These are phyloP conservation scores for Xylota segnis DNA, from an alignment of 2,888 invertebrate species.

Conservation along the genomic window DNA sequence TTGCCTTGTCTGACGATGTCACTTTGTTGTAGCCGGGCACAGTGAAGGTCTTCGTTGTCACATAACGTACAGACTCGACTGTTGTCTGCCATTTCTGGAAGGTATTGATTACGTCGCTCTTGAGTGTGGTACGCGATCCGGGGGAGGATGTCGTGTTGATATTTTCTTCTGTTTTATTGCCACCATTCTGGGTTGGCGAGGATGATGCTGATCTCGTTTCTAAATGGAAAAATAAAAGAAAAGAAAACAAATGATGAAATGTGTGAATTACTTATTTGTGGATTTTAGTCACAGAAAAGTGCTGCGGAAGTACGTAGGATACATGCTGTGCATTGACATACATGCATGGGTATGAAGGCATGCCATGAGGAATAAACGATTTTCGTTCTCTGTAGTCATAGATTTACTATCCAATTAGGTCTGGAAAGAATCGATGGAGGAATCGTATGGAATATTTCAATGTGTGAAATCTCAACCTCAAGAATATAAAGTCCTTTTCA, in stretches of 20 bases:
- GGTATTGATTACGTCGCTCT: conserved; percentile 83
- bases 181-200: conserved; percentile 47
- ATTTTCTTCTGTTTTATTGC: conserved; percentile 55
- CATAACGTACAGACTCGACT: conserved; percentile 83
- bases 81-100: conserved; percentile 85
- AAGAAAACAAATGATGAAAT: neutral
- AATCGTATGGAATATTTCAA: no score
- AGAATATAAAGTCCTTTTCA: no score
- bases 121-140: conserved; percentile 78
- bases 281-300: conserved; percentile 8
- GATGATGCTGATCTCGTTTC: conserved; percentile 41
- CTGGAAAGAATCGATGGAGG: no score
- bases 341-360: no score
- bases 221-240: neutral
- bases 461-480: no score
- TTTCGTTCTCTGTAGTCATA: no score
- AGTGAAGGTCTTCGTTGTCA: conserved; percentile 82
- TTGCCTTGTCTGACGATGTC: conserved; percentile 57
- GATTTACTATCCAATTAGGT: no score
- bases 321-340: neutral
- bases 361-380: no score
- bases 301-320: neutral
- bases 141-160: conserved; percentile 53
- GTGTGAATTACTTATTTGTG: neutral
- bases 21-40: conserved; percentile 78